Conservation (phyloP, 2,113 vertebrate genomes). For the Poeciliopsis retropinna region DNA sequence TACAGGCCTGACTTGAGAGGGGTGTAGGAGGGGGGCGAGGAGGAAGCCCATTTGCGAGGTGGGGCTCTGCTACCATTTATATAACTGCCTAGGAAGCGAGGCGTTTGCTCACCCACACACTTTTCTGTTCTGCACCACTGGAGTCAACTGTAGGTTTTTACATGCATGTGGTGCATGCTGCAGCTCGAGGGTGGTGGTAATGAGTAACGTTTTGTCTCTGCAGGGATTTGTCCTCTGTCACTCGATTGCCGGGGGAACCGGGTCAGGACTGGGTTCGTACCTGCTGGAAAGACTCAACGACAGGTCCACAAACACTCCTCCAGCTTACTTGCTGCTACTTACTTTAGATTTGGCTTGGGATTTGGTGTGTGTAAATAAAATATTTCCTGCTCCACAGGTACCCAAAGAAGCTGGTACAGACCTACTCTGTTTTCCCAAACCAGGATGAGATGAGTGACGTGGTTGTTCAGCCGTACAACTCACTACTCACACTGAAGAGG, state of each 20-base stretch:
- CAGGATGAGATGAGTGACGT: conserved; percentile 99
- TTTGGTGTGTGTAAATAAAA: background rate
- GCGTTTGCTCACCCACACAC: conserved; percentile 65
- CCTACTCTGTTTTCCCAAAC: conserved; percentile 97
- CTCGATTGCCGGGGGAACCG: conserved; percentile 96
- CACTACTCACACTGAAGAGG: conserved; percentile 93
- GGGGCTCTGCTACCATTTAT: conserved; percentile 70
- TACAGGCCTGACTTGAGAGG: conserved; percentile 56
- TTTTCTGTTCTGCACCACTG: conserved; percentile 42
- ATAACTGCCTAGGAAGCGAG: conserved; percentile 64
- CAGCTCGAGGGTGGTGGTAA: conserved; percentile 28
- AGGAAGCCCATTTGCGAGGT: conserved; percentile 70
- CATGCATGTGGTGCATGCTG: conserved; percentile 51
- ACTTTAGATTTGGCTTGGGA: background rate
- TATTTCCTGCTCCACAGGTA: conserved; percentile 79
- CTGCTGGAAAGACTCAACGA: conserved; percentile 97
- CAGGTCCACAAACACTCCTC: conserved; percentile 79
- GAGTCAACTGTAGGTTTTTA: conserved; percentile 45
- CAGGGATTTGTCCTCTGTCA: conserved; percentile 98
- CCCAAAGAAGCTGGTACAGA: conserved; percentile 98
- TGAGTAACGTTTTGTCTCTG: conserved; percentile 42
- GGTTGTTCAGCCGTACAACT: conserved; percentile 98
- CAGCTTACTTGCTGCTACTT: background rate
- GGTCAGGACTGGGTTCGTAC: conserved; percentile 95
- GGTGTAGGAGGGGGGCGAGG: conserved; percentile 25